Conservation (phyloP, 2,113 vertebrate species). For the Lipotes vexillifer region DNA sequence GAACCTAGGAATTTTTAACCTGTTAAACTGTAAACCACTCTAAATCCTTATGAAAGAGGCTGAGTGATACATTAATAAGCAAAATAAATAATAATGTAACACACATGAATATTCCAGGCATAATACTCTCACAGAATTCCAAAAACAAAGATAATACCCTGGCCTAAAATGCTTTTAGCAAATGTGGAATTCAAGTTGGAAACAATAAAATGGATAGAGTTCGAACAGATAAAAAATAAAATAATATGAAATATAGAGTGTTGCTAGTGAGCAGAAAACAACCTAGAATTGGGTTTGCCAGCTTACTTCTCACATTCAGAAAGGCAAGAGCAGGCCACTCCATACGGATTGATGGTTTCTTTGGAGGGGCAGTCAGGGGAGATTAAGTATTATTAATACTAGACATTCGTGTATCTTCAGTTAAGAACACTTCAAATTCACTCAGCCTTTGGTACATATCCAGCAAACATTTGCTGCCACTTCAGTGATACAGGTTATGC, state of each 20-base stretch:
- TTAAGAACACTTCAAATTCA: not conserved
- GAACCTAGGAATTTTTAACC: not conserved
- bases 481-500: not conserved
- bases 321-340: not conserved
- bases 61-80: not conserved
- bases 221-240: not conserved
- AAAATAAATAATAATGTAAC: not conserved
- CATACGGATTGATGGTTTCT: not conserved
- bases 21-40: not conserved
- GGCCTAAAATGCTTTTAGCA: not conserved
- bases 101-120: not conserved
- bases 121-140: not conserved
- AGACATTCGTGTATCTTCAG: not conserved
- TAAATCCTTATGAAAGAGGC: not conserved
- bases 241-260: not conserved
- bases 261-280: not conserved
- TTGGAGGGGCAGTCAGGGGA: not conserved
- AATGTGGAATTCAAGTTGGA: not conserved
- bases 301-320: not conserved
- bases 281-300: not conserved
- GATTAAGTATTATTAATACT: not conserved
- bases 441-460: not conserved
- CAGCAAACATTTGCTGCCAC: not conserved
- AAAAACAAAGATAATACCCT: not conserved
- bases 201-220: not conserved